Evolutionary conservation across 1,140 invertebrate genomes (phyloP).

Genomic region (Drosophila dunni): DNA sequence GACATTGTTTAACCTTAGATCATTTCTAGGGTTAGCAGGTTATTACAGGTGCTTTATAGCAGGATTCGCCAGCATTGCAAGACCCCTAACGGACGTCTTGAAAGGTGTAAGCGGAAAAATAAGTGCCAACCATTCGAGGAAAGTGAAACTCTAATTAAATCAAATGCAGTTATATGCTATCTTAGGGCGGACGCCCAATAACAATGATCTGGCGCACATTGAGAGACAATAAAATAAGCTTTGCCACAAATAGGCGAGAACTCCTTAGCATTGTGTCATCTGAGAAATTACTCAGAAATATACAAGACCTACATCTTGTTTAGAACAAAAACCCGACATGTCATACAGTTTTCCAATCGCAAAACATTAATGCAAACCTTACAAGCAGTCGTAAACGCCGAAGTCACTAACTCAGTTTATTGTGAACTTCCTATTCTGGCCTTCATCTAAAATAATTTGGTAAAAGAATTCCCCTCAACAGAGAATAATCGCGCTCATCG

Average conservation of each 20-base stretch:
- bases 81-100: not conserved
- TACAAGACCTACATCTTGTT: not conserved
- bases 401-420: not conserved
- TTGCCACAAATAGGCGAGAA: not conserved
- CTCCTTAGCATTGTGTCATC: not conserved
- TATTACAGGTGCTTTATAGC: constrained; percentile 3
- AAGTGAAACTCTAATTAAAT: not conserved
- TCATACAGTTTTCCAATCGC: too few relatives aligned
- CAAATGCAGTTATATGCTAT: not conserved
- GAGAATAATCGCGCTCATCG: constrained; percentile 1
- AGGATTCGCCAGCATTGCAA: not conserved
- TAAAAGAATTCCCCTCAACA: constrained; percentile 1
- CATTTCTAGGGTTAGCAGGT: not conserved
- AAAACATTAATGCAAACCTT: not conserved
- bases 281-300: constrained; percentile 1
- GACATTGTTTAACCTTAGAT: not conserved
- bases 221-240: not conserved
- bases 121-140: not conserved
- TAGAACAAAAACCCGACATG: constrained; percentile 4
- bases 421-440: constrained; percentile 1
- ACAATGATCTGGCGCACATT: constrained; percentile 1
- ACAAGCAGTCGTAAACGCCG: not conserved
- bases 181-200: not conserved
- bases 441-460: not conserved
- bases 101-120: not conserved